Percentiles rank a stretch among this genome's conserved stretches.
Evolutionary conservation across 2,113 vertebrate genomes (phyloP).

Genomic region (Cacatua alba): DNA sequence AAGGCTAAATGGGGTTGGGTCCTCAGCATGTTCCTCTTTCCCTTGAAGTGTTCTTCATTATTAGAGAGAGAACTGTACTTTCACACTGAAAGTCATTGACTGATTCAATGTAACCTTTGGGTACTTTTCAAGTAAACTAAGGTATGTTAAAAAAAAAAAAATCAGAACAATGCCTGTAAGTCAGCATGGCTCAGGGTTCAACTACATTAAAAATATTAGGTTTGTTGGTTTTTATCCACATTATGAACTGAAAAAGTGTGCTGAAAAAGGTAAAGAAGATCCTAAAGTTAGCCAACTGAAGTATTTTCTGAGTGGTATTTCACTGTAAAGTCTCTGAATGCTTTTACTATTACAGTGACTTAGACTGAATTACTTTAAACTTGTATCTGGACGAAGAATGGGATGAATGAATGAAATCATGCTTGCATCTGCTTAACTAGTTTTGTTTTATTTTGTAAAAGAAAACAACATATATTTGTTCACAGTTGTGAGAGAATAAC

Average conservation of each 20-base stretch:
- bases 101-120: not conserved
- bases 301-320: not conserved
- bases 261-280: not conserved
- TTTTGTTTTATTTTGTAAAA: not conserved
- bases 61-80: not conserved
- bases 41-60: not conserved
- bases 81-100: not conserved
- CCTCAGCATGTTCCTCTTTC: not conserved
- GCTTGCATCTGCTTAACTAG: not conserved
- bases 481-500: not conserved
- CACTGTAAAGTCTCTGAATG: not conserved
- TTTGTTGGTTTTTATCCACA: not conserved
- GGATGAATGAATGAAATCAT: not conserved
- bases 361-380: not conserved
- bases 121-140: not conserved
- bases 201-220: not conserved
- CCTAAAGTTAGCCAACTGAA: not conserved
- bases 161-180: not conserved
- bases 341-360: not conserved
- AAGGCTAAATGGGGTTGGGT: not conserved
- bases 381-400: not conserved
- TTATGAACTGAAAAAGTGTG: not conserved
- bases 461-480: not conserved
- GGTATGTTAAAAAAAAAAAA: not conserved
- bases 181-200: not conserved